These are phyloP conservation scores for Muscicapa adusta DNA, from an alignment of 2,113 vertebrate species.

Conservation along the genomic window DNA sequence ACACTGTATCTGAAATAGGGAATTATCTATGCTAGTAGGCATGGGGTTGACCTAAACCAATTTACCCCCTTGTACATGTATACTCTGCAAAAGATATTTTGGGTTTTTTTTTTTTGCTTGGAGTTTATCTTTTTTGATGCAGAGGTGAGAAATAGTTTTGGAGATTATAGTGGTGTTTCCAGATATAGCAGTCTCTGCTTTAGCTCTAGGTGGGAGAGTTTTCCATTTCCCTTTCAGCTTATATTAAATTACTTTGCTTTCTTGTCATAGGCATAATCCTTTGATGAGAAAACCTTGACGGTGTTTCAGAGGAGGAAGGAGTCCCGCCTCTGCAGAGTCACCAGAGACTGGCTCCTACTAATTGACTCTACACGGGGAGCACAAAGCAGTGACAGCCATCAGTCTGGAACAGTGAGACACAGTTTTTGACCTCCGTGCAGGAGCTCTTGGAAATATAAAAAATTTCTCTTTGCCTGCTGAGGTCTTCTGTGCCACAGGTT, in stretches of 20 bases:
- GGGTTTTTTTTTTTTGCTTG: neutral
- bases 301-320: conserved; percentile 20
- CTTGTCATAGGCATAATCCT: conserved; percentile 26
- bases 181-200: neutral
- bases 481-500: neutral
- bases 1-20: neutral
- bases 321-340: neutral
- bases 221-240: conserved; percentile 26
- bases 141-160: neutral
- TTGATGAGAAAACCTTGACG: conserved; percentile 19
- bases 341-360: conserved; percentile 13
- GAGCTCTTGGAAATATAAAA: neutral
- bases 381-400: neutral
- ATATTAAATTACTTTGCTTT: conserved; percentile 41
- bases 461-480: conserved; percentile 2
- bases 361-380: conserved; percentile 44
- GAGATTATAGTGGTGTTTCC: neutral
- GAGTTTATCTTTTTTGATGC: neutral
- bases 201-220: neutral
- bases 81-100: neutral
- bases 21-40: neutral
- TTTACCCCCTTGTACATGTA: neutral
- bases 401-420: neutral
- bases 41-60: neutral
- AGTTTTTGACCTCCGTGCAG: neutral